A percentile compares a stretch with the other conserved stretches of the same genome.
These are phyloP conservation scores for Pomatostomus ruficeps DNA, from an alignment of 2,113 vertebrate genomes.

Conservation along the genomic window DNA sequence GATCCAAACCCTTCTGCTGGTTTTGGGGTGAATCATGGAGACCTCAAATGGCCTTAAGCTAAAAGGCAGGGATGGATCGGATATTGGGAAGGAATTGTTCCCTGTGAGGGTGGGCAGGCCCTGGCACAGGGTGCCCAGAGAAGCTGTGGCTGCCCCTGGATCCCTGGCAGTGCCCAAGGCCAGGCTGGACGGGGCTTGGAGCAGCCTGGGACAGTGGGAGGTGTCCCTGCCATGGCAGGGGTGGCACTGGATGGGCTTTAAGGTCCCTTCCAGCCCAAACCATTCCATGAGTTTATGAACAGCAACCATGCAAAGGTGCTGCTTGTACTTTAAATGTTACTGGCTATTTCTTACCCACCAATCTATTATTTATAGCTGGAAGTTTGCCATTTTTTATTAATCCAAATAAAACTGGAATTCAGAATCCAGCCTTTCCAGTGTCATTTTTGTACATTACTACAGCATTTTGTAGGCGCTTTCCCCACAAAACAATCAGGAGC, in stretches of 20 bases:
- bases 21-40: neutral
- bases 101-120: fast-evolving
- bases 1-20: neutral
- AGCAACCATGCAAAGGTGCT: neutral
- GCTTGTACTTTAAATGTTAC: neutral
- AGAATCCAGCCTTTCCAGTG: neutral
- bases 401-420: neutral
- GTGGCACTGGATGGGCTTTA: fast-evolving
- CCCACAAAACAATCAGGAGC: neutral
- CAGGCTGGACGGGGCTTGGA: fast-evolving
- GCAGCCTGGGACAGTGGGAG: fast-evolving
- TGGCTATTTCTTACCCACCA: neutral
- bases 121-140: neutral
- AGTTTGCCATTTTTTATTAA: neutral
- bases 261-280: fast-evolving
- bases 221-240: neutral
- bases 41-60: neutral
- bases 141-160: neutral
- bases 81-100: fast-evolving
- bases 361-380: neutral
- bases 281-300: neutral
- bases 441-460: neutral
- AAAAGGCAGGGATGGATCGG: fast-evolving
- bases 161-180: neutral
- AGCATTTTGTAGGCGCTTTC: neutral